These are phyloP conservation scores for Margarornis squamiger DNA, from an alignment of 2,797 vertebrate genomes.

Conservation along the genomic window DNA sequence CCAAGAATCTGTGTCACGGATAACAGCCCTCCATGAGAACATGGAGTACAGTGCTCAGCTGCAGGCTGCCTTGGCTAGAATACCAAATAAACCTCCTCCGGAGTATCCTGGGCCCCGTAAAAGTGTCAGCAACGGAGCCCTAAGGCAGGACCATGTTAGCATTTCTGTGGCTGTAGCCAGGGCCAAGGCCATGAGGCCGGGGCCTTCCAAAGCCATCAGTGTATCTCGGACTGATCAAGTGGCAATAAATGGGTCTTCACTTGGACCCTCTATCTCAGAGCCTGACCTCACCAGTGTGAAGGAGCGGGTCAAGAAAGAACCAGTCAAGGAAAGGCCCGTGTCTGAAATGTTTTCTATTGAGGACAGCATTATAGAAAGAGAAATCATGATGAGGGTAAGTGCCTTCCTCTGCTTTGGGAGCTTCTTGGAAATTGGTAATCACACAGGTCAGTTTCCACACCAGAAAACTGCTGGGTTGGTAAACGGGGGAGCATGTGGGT, in stretches of 20 bases:
- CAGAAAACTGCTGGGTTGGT: not conserved
- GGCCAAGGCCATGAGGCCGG: conserved; percentile 73
- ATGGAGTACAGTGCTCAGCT: conserved; percentile 88
- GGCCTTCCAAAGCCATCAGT: conserved; percentile 78
- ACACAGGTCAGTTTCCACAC: not conserved
- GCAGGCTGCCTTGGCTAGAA: conserved; percentile 92
- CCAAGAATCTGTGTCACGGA: conserved; percentile 80
- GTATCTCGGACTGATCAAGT: conserved; percentile 84
- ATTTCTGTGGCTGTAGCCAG: conserved; percentile 75
- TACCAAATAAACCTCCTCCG: conserved; percentile 95
- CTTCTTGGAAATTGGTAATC: not conserved
- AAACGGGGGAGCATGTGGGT: not conserved
- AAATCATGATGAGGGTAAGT: conserved; percentile 93
- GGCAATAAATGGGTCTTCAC: conserved; percentile 81
- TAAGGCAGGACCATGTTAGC: conserved; percentile 78
- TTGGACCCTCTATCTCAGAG: conserved; percentile 94
- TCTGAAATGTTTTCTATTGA: conserved; percentile 97
- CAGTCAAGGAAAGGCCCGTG: conserved; percentile 93
- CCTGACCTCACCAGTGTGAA: conserved; percentile 96
- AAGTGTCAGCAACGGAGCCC: conserved; percentile 80
- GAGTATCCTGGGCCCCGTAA: conserved; percentile 93
- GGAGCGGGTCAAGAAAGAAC: conserved; percentile 93
- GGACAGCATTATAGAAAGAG: conserved; percentile 96
- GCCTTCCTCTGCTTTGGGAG: not conserved
- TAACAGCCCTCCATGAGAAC: conserved; percentile 85